Percentiles rank a stretch among this genome's conserved stretches.
phyloP scores from a whole-genome alignment of 2,113 vertebrate species.

The Urocynchramus pylzowi region DNA sequence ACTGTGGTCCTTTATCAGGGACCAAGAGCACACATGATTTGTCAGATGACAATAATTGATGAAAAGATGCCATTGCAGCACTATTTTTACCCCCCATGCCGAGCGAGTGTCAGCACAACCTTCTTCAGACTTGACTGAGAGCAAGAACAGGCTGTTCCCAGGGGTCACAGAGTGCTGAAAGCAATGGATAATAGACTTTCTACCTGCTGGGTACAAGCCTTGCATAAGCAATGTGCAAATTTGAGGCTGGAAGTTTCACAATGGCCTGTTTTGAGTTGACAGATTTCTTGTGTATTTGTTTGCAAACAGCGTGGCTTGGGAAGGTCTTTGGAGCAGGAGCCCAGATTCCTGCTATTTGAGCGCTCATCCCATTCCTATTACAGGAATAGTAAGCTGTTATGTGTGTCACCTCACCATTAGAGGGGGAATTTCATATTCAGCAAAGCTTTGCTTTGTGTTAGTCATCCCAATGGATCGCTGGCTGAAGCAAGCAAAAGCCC shows the following conservation, averaged over 20 bases:
- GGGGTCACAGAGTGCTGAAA: not conserved
- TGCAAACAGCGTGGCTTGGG: not conserved
- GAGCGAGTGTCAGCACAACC: not conserved
- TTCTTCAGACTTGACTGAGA: not conserved
- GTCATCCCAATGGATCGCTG: not conserved
- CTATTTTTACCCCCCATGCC: not conserved
- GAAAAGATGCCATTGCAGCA: not conserved
- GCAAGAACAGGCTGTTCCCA: not conserved
- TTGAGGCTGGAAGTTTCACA: not conserved
- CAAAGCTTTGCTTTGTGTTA: not conserved
- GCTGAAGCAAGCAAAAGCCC: not conserved
- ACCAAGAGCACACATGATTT: not conserved
- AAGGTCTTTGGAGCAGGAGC: not conserved
- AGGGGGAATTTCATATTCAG: not conserved
- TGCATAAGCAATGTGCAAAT: not conserved
- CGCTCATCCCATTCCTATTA: fast-evolving
- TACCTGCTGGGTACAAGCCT: not conserved
- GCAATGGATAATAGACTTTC: not conserved
- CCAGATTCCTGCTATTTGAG: not conserved
- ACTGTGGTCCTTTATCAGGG: not conserved
- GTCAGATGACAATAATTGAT: not conserved
- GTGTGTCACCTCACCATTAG: not conserved
- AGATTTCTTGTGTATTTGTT: not conserved
- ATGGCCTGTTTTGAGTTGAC: not conserved
- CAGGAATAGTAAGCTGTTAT: not conserved